Base-by-base conservation (phyloP, 2,888 invertebrate species). In the Prostheceraeus crozeri region DNA sequence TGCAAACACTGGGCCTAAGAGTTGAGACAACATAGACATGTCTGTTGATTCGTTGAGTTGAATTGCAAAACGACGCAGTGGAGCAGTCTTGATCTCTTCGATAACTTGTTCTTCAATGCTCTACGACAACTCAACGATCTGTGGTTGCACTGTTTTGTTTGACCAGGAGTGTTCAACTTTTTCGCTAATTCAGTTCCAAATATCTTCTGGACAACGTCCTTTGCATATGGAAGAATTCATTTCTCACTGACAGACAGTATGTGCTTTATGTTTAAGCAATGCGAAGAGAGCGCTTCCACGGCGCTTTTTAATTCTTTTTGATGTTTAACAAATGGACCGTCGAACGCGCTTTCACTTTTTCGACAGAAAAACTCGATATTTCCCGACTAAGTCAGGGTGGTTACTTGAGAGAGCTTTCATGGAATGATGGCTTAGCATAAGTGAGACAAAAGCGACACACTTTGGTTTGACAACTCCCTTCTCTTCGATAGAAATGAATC, bases 51-150 rank as follows among this genome's bases (percentile, higher is more conserved):
- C 40, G 19, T 40, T 23, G 16, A 8, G 40, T 40, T 40, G 40
- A n/a, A n/a, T n/a, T n/a, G n/a, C n/a, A 40, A 40, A 16, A 14
- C 19, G 6, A 16, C 6, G n/a, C 40, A 40, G 40, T 14, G 40
- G 40, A 16, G 40, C 40, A 6, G 40, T 23, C 6, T 23, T 14
- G n/a, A 40, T 40, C 40, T 40, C 40, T 16, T 23, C 40, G n/a
- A 40, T 40, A 14, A 40, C 40, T 40, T 40, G 40, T 23, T 16
- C n/a, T 33, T 33, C n/a, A n/a, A 33, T 33, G 33, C n/a, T n/a
- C 8, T 33, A n/a, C n/a, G 8, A 8, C n/a, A 33, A 16, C 40
- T 40, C 40, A 6, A 4, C 19, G 4, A 40, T 40, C 19, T 23
- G n/a, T 14, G 4, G 40, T 40, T 40, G 40, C n/a, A 40, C 19